phyloP scores from a whole-genome alignment of 2,113 vertebrate species.

The Aythya baeri region DNA sequence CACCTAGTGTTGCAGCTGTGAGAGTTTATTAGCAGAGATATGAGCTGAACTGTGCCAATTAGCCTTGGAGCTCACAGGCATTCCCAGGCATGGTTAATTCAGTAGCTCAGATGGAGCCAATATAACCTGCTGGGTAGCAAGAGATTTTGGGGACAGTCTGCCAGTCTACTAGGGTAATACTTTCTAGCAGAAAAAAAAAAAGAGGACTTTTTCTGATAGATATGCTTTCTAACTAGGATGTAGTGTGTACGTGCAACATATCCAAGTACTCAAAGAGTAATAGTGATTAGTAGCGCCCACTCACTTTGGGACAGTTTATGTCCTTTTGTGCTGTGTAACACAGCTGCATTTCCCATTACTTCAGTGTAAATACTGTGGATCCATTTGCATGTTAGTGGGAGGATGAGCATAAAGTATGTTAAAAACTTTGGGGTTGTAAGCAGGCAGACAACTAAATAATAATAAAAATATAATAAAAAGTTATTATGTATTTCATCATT shows the following conservation, averaged over 20 bases:
- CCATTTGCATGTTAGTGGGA: background rate
- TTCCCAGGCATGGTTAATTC: background rate
- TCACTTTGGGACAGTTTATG: background rate
- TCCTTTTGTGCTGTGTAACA: background rate
- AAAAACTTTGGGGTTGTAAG: background rate
- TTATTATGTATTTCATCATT: background rate
- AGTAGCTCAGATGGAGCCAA: background rate
- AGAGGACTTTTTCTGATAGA: background rate
- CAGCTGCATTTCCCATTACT: background rate
- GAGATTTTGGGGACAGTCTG: background rate
- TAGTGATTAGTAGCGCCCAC: background rate
- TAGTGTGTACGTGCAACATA: accelerated
- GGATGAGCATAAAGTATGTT: background rate
- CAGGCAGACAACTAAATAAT: background rate
- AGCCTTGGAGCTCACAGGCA: background rate
- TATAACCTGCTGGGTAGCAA: background rate
- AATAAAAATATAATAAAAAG: background rate
- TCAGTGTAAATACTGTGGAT: background rate
- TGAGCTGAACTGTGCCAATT: background rate
- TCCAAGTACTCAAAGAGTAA: background rate
- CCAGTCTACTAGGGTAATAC: background rate
- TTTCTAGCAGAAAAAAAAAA: background rate
- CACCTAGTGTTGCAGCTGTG: background rate
- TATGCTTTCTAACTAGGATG: background rate
- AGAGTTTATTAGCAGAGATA: background rate